phyloP scores from a whole-genome alignment of 1,140 invertebrate species.

The Neelides sp. region DNA sequence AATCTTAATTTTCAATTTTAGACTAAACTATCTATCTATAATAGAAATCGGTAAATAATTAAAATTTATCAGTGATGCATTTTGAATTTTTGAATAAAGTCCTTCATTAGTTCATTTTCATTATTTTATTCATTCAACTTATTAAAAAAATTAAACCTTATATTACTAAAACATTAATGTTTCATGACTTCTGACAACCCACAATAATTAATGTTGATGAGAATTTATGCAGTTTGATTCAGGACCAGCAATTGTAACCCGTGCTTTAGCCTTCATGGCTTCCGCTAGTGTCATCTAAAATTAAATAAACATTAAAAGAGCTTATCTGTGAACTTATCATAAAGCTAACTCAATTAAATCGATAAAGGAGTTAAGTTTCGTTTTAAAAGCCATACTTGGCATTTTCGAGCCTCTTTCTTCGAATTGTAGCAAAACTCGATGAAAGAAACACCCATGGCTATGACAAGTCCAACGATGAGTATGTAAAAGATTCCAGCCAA shows the following conservation, averaged over 20 bases:
- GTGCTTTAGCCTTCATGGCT: constrained; percentile 74
- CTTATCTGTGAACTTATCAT: not conserved
- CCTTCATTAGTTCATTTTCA: too few species aligned
- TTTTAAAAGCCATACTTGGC: constrained; percentile 34
- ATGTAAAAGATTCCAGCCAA: constrained; percentile 51
- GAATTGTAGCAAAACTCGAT: constrained; percentile 42
- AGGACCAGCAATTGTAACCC: constrained; percentile 57
- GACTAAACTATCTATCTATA: too few species aligned
- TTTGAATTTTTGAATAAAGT: too few species aligned
- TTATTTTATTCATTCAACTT: too few species aligned
- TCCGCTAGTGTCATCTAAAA: constrained; percentile 57
- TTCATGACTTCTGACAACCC: too few species aligned
- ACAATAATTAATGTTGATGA: too few species aligned
- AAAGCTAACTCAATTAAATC: not conserved
- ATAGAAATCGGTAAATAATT: too few species aligned
- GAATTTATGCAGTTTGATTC: too few species aligned
- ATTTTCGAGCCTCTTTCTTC: constrained; percentile 35
- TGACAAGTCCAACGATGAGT: constrained; percentile 46
- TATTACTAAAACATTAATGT: too few species aligned
- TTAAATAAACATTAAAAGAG: constrained; percentile 8
- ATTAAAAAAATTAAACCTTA: too few species aligned
- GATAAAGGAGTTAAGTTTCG: not conserved
- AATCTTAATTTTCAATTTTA: too few species aligned
- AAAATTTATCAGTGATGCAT: too few species aligned
- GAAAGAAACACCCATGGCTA: constrained; percentile 44